Percentiles rank a stretch among this genome's conserved stretches.
These are phyloP conservation scores for chimpanzee (Pan troglodytes) DNA, from an alignment of 2,113 vertebrate species.

Conservation along the genomic window NHGRI_mPanTro3-v2.1_pri NC_072401.2:12522501-12523000, in stretches of 20 bases:
- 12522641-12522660: neutral
- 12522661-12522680: neutral
- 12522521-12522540: neutral
- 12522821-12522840: neutral
- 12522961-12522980: neutral
- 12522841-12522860: neutral
- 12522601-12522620: neutral
- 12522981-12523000: neutral
- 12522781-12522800: neutral
- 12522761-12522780: neutral
- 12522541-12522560: too few species aligned
- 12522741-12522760: neutral
- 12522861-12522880: neutral
- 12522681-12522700: neutral
- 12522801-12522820: neutral
- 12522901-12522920: neutral
- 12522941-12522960: neutral
- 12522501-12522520: neutral
- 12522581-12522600: neutral
- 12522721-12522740: neutral
- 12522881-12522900: neutral
- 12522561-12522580: too few species aligned
- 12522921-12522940: neutral
- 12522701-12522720: neutral
- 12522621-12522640: neutral